phyloP scores from a whole-genome alignment of 2,888 invertebrate genomes.

The Aleiodes alternator region DNA sequence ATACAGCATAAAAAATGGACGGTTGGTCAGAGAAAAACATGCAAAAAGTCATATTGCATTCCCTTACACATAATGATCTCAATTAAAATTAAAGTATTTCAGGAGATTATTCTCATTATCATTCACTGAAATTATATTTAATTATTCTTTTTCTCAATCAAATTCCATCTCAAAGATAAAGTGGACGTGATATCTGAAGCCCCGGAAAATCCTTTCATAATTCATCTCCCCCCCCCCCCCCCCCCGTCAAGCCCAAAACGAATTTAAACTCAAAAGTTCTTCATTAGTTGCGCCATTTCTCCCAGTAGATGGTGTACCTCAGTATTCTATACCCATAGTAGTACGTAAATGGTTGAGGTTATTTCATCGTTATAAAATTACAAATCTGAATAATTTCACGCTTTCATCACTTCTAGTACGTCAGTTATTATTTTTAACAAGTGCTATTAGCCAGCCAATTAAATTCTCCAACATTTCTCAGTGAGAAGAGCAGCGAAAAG shows the following conservation, averaged over 20 bases:
- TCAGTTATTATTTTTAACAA: slow-evolving; percentile 48
- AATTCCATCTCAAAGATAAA: no score
- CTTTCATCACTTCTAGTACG: slow-evolving; percentile 42
- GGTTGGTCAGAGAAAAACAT: no score
- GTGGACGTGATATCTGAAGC: no score
- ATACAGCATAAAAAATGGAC: no score
- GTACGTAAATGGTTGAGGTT: slow-evolving; percentile 18
- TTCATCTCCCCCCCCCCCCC: no score
- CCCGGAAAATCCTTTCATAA: no score
- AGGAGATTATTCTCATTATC: no score
- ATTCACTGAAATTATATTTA: no score
- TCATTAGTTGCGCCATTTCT: slow-evolving; percentile 54
- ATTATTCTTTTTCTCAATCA: no score
- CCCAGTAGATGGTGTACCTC: slow-evolving; percentile 18
- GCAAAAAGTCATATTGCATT: no score
- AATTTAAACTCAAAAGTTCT: slow-evolving; percentile 45
- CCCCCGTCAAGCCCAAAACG: background rate
- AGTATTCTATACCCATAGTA: slow-evolving; percentile 2
- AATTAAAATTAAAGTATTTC: no score
- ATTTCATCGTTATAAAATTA: slow-evolving; percentile 44
- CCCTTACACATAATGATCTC: no score
- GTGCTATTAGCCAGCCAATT: slow-evolving; percentile 51
- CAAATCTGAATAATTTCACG: slow-evolving; percentile 48
- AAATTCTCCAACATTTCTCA: slow-evolving; percentile 43
- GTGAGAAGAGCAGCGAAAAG: background rate